phyloP scores from a whole-genome alignment of 2,113 vertebrate species.

The Peromyscus maniculatus region DNA sequence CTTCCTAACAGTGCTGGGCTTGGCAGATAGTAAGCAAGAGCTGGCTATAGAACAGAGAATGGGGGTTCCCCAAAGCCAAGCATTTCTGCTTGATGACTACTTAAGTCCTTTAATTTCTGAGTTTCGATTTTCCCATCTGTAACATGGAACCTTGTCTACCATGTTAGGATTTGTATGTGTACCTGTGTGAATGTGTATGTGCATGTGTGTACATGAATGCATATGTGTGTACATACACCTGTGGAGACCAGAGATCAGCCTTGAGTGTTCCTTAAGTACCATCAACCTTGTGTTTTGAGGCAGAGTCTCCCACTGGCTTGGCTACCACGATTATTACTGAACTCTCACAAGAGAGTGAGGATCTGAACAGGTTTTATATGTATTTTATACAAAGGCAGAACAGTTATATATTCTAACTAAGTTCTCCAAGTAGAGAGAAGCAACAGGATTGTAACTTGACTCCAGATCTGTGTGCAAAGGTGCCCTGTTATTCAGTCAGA shows the following conservation, averaged over 20 bases:
- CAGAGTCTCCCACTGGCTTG: neutral
- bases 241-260: neutral
- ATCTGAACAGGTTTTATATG: neutral
- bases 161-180: neutral
- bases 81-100: neutral
- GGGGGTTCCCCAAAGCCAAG: neutral
- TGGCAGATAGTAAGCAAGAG: neutral
- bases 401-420: neutral
- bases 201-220: neutral
- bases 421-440: neutral
- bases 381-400: neutral
- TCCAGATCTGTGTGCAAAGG: neutral
- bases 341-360: neutral
- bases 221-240: neutral
- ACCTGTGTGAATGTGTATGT: neutral
- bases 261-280: neutral
- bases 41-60: neutral
- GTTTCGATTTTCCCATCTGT: neutral
- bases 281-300: neutral
- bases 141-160: neutral
- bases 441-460: neutral
- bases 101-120: neutral
- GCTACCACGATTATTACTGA: neutral
- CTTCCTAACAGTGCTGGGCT: accelerated
- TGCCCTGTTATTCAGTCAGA: neutral